phyloP scores from a whole-genome alignment of 2,797 vertebrate species.

The Columba guinea region DNA sequence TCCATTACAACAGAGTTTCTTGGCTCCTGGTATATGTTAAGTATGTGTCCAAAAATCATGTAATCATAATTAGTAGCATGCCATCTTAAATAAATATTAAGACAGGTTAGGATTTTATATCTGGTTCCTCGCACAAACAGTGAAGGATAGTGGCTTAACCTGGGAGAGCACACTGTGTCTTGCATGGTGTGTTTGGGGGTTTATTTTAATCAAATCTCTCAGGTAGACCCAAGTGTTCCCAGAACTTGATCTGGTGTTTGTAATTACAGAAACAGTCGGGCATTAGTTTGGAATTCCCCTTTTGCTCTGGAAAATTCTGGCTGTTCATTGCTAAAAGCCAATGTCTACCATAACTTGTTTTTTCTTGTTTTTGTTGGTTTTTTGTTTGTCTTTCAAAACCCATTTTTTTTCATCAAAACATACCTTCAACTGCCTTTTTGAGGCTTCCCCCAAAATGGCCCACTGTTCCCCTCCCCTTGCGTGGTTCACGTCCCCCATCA shows the following conservation, averaged over 20 bases:
- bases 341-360: neutral
- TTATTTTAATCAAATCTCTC: neutral
- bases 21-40: constrained; percentile 40
- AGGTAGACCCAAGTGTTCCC: neutral
- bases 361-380: fast-evolving
- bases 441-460: neutral
- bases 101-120: neutral
- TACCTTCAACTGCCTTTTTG: neutral
- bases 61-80: constrained; percentile 11
- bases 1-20: constrained; percentile 27
- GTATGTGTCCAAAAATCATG: constrained; percentile 34
- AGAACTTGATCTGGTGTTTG: neutral
- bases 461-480: fast-evolving
- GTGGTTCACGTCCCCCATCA: neutral
- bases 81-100: constrained; percentile 10
- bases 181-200: neutral
- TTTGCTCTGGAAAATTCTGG: neutral
- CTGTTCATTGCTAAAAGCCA: neutral
- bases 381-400: neutral
- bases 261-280: neutral
- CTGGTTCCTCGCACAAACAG: neutral
- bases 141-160: neutral
- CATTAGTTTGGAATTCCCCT: neutral
- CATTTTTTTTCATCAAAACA: neutral
- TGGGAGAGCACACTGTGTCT: neutral